Conservation (phyloP, 2,888 invertebrate genomes). For the Ichneumoninae sp. region DNA sequence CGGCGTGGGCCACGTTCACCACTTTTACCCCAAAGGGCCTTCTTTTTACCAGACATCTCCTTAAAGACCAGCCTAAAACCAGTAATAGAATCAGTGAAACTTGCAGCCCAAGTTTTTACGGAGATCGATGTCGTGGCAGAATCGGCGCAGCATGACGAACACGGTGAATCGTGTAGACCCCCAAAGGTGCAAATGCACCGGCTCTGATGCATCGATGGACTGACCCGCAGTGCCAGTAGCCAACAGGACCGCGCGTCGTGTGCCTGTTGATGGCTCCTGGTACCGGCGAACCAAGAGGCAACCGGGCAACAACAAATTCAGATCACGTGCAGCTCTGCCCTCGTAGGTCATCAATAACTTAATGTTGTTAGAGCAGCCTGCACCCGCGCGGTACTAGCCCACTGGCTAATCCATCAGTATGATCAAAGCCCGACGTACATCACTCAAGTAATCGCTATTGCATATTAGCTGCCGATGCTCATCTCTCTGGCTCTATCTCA, state of each 20-base stretch:
- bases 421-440: conserved; percentile 73
- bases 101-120: background rate
- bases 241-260: background rate
- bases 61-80: no score
- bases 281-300: conserved; percentile 30
- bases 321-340: conserved; percentile 44
- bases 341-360: conserved; percentile 70
- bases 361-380: conserved; percentile 69
- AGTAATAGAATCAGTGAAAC: background rate
- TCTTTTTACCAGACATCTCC: no score
- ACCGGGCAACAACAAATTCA: conserved; percentile 67
- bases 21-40: no score
- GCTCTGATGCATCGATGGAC: conserved; percentile 4
- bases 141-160: background rate
- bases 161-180: background rate
- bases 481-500: conserved; percentile 14
- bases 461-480: conserved; percentile 48
- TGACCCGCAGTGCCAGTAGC: background rate
- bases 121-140: background rate
- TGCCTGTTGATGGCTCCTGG: background rate
- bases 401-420: conserved; percentile 73
- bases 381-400: conserved; percentile 20
- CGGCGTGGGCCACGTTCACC: no score
- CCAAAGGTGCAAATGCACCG: conserved; percentile 9
- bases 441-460: conserved; percentile 68